phyloP scores from a whole-genome alignment of 2,888 invertebrate genomes.

The Chrysodeixis includens region DNA sequence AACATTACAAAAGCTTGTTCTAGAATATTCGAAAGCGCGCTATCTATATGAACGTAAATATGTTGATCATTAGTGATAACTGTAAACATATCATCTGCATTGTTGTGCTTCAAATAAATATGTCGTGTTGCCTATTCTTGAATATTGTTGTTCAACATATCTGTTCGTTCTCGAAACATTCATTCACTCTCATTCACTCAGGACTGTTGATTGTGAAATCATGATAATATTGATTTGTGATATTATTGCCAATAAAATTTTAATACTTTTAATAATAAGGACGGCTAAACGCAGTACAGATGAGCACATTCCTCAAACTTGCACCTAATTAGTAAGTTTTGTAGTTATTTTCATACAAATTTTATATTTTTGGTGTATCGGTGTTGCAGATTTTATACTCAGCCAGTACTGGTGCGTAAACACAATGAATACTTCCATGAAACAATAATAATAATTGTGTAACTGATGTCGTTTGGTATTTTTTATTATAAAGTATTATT shows the following conservation, averaged over 20 bases:
- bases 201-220: conserved; percentile 55
- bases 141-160: conserved; percentile 69
- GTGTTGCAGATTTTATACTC: conserved; percentile 74
- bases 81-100: conserved; percentile 86
- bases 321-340: conserved; percentile 77
- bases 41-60: conserved; percentile 51
- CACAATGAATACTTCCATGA: conserved; percentile 76
- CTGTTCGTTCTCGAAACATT: conserved; percentile 41
- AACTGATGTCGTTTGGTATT: conserved; percentile 73
- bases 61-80: conserved; percentile 73
- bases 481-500: conserved; percentile 77
- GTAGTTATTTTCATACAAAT: conserved; percentile 83
- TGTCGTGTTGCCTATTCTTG: conserved; percentile 73
- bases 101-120: conserved; percentile 83
- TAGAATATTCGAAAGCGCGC: conserved; percentile 9
- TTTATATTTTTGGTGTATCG: conserved; percentile 79
- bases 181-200: conserved; percentile 21
- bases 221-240: conserved; percentile 83
- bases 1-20: conserved; percentile 19
- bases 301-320: conserved; percentile 78
- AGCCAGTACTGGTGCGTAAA: conserved; percentile 54
- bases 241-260: conserved; percentile 83
- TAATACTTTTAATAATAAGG: conserved; percentile 67
- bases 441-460: conserved; percentile 78
- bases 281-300: conserved; percentile 57